Evolutionary conservation across 2,113 vertebrate species (phyloP).

Genomic region (Gymnobelideus leadbeateri): DNA sequence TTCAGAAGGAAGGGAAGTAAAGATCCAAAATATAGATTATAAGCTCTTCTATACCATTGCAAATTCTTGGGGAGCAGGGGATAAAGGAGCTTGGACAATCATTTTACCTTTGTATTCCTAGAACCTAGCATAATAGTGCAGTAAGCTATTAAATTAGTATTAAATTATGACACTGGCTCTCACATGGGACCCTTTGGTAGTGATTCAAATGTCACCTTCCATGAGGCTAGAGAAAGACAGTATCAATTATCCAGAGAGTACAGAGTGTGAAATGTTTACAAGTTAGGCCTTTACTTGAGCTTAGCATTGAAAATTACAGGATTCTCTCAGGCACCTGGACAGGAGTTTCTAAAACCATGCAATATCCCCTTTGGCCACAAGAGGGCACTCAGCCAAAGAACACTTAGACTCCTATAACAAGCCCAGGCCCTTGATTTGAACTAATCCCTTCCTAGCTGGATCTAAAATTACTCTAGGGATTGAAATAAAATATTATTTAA

Average conservation of each 20-base stretch:
- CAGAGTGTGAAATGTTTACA: neutral
- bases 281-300: neutral
- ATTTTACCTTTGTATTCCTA: no score
- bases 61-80: slow-evolving; percentile 21
- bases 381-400: neutral
- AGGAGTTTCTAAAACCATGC: neutral
- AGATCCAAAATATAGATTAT: neutral
- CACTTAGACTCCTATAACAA: neutral
- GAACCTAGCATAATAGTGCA: no score
- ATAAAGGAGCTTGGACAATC: neutral
- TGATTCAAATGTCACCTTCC: neutral
- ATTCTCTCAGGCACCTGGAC: neutral
- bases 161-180: neutral
- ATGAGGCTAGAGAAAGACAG: neutral
- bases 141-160: neutral
- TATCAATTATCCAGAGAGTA: neutral
- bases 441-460: neutral
- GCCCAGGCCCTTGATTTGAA: neutral
- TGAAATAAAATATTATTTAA: neutral
- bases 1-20: neutral
- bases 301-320: neutral
- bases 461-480: neutral
- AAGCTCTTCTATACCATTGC: slow-evolving; percentile 2
- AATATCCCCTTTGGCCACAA: neutral
- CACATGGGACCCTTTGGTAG: neutral